Base-by-base conservation (phyloP, 2,888 invertebrate genomes). In the Microchrysa polita region DNA sequence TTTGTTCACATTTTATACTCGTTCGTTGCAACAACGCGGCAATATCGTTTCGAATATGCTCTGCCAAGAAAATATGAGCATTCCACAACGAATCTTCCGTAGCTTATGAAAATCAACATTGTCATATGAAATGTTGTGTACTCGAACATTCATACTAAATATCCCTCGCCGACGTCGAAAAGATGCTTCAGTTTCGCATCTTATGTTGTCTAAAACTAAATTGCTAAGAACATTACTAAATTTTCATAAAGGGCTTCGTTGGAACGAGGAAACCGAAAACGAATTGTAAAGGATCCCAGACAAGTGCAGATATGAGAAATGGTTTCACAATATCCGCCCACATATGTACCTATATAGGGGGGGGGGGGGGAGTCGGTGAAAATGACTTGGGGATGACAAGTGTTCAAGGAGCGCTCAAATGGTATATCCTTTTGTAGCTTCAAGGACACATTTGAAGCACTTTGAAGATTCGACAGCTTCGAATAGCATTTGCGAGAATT, bases 311-410 rank as follows among this genome's bases (percentile, higher is more conserved):
- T 20, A 55, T 55, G 55, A 20, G 55, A 55, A 22, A 55, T 55
- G 55, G 16, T 52, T 55, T 55, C 22, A 20, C 55, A 16, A 55
- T 20, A 55, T 20, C 55, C 55, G 10, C 18, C 16, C 22, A 5
- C 52, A 10, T 18, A 18, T 10, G 20, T 55, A 53, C 53, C n/a
- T 16, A 53, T n/a, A 16, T 42, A 53, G 5, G 16, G 53, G 12
- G 5, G n/a, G n/a, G n/a, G n/a, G n/a, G n/a, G n/a, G n/a, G n/a
- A n/a, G n/a, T n/a, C n/a, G n/a, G 55, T 55, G 22, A 18, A 55
- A 61, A 61, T 61, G 61, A 61, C 40, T 61, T 2, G 61, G 61
- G 23, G 40, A 61, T 61, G 61, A 61, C 61, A 61, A 61, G 61
- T 42, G 27, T 59, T 40, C 27, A 40, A 40, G 34, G 16, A n/a